phyloP scores from a whole-genome alignment of 2,113 vertebrate genomes.

The Hystrix brachyura region DNA sequence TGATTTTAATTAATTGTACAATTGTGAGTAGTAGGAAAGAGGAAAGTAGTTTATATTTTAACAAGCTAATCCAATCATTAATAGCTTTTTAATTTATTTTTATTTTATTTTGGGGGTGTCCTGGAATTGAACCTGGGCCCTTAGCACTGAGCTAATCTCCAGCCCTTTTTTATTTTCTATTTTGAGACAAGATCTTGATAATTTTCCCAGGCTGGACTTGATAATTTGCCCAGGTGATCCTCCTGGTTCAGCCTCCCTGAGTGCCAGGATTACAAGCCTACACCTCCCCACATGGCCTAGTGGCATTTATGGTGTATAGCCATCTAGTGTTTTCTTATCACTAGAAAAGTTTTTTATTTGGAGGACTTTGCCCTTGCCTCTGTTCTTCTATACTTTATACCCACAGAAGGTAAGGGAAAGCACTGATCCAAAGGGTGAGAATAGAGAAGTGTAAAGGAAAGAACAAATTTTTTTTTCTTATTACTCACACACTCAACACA shows the following conservation, averaged over 20 bases:
- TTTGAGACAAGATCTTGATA: neutral
- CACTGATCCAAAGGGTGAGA: neutral
- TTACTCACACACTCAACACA: neutral
- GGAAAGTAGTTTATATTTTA: neutral
- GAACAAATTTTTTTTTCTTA: neutral
- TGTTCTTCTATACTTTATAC: neutral
- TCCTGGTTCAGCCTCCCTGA: neutral
- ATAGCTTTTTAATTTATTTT: neutral
- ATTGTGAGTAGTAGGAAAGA: neutral
- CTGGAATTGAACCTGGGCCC: neutral
- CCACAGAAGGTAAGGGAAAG: neutral
- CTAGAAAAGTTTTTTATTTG: neutral
- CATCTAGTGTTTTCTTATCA: neutral
- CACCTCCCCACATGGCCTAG: neutral
- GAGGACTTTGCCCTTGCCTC: neutral
- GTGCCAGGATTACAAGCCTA: neutral
- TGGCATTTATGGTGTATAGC: neutral
- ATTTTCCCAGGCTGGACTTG: neutral
- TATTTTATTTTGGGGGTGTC: too few species aligned
- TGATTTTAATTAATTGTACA: neutral
- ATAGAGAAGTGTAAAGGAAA: neutral
- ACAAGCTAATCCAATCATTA: neutral
- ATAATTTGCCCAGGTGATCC: too few species aligned
- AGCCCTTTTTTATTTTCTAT: neutral
- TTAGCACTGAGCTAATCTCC: neutral